These are phyloP conservation scores for Porites evermanni DNA, from an alignment of 92 coral and sea anemone species.

Conservation along the genomic window DNA sequence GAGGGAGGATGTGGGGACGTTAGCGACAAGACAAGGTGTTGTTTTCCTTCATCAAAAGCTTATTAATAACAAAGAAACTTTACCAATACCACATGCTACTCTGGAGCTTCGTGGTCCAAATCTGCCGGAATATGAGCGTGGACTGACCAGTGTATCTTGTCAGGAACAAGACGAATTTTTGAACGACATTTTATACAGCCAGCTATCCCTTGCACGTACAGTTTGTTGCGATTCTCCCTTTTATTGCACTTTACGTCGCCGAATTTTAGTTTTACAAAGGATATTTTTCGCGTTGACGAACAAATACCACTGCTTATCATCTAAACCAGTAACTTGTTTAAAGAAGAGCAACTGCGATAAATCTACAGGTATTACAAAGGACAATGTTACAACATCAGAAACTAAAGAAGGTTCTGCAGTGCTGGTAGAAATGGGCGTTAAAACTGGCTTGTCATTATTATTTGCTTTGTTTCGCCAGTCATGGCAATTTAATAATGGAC, in stretches of 20 bases:
- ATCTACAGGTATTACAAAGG: slow-evolving; percentile 46
- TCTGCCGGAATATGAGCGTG: slow-evolving; percentile 85
- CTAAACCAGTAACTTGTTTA: slow-evolving; percentile 17
- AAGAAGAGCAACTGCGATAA: slow-evolving; percentile 18
- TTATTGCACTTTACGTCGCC: slow-evolving; percentile 81
- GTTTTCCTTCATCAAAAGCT: slow-evolving; percentile 81
- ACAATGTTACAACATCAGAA: slow-evolving; percentile 39
- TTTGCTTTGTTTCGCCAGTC: slow-evolving; percentile 86
- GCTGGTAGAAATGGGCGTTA: slow-evolving; percentile 82
- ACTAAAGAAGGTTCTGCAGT: slow-evolving; percentile 67
- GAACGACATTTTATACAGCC: slow-evolving; percentile 81
- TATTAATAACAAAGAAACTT: slow-evolving; percentile 80
- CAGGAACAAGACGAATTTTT: slow-evolving; percentile 84
- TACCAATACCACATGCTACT: slow-evolving; percentile 68
- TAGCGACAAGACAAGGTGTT: slow-evolving; percentile 84
- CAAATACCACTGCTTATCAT: slow-evolving; percentile 68
- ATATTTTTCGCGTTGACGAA: slow-evolving; percentile 84
- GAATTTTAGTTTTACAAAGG: slow-evolving; percentile 82
- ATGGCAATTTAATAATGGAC: slow-evolving; percentile 74
- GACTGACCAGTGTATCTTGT: slow-evolving; percentile 52
- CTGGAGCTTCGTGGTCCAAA: slow-evolving; percentile 80
- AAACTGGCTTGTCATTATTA: slow-evolving; percentile 81
- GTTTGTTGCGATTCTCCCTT: slow-evolving; percentile 87
- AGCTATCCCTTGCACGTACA: slow-evolving; percentile 79
- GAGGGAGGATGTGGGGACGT: slow-evolving; percentile 74